phyloP scores from a whole-genome alignment of 2,113 vertebrate species.

The Cebidichthys violaceus region DNA sequence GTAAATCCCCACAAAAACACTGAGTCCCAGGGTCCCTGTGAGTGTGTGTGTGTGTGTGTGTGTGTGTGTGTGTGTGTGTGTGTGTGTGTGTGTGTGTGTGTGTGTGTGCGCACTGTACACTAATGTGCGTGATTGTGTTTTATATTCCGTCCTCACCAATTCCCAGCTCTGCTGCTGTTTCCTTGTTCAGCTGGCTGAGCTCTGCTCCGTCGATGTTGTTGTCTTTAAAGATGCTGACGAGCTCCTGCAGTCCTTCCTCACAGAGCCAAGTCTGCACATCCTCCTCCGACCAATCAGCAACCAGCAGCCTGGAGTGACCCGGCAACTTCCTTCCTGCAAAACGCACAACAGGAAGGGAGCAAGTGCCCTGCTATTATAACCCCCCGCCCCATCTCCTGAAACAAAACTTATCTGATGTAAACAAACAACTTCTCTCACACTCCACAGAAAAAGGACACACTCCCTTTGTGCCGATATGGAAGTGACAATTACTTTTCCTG shows the following conservation, averaged over 20 bases:
- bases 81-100: background rate
- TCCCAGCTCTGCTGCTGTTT: slow-evolving; percentile 87
- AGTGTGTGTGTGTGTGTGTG: background rate
- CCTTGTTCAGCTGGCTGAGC: slow-evolving; percentile 86
- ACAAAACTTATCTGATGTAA: slow-evolving; percentile 44
- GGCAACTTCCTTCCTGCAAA: slow-evolving; percentile 74
- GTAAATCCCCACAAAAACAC: slow-evolving; percentile 39
- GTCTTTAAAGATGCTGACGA: slow-evolving; percentile 84
- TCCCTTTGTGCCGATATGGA: slow-evolving; percentile 10
- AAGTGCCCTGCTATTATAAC: slow-evolving; percentile 49
- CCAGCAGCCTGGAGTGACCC: slow-evolving; percentile 70
- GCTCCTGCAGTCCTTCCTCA: slow-evolving; percentile 83
- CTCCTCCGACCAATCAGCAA: slow-evolving; percentile 91
- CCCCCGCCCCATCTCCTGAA: slow-evolving; percentile 13
- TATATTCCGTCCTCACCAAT: slow-evolving; percentile 84
- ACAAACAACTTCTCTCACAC: slow-evolving; percentile 54
- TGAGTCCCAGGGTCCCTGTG: slow-evolving; percentile 18
- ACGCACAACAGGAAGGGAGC: slow-evolving; percentile 67
- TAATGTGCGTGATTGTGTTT: slow-evolving; percentile 7
- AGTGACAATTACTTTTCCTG: slow-evolving; percentile 47
- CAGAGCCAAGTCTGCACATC: slow-evolving; percentile 88
- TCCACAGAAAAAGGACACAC: slow-evolving; percentile 34
- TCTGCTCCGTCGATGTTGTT: slow-evolving; percentile 91
- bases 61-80: slow-evolving; percentile 3
- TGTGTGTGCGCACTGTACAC: background rate